These are phyloP conservation scores for Melanostoma mellinum DNA, from an alignment of 2,888 invertebrate genomes.

Conservation along the genomic window DNA sequence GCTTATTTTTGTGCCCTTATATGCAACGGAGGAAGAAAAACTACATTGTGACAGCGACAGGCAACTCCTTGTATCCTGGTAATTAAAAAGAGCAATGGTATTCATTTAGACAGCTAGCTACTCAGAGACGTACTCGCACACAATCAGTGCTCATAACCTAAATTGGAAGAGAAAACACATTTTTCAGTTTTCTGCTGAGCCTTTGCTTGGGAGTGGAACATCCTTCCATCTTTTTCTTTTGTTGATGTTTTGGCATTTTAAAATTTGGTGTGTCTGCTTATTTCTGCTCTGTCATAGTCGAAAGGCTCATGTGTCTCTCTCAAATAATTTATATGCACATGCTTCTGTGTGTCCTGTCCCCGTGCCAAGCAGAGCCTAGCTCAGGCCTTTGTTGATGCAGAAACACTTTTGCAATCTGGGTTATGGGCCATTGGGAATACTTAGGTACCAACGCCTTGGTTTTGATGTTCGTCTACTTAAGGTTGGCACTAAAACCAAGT, in stretches of 20 bases:
- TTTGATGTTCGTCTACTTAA: no score
- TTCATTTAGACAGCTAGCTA: slow-evolving; percentile 28
- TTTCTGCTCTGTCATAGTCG: slow-evolving; percentile 22
- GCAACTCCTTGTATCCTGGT: slow-evolving; percentile 32
- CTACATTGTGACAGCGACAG: slow-evolving; percentile 13
- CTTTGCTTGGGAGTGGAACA: slow-evolving; percentile 13
- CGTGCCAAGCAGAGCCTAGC: not conserved
- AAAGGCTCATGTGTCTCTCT: slow-evolving; percentile 31
- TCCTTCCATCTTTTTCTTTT: slow-evolving; percentile 15
- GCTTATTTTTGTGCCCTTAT: not conserved
- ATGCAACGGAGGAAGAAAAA: not conserved
- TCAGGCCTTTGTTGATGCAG: slow-evolving; percentile 49
- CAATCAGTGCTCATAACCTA: slow-evolving; percentile 60
- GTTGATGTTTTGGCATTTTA: no score
- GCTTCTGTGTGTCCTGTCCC: slow-evolving; percentile 10
- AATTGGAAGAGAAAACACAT: slow-evolving; percentile 39
- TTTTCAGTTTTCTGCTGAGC: slow-evolving; percentile 19
- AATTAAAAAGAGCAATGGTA: slow-evolving; percentile 50
- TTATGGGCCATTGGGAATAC: slow-evolving; percentile 67
- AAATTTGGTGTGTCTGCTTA: not conserved
- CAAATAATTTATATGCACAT: slow-evolving; percentile 66
- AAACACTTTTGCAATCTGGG: slow-evolving; percentile 60
- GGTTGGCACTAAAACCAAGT: no score
- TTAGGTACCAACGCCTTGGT: slow-evolving; percentile 45
- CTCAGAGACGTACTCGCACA: slow-evolving; percentile 14